Evolutionary conservation across 2,797 vertebrate genomes (phyloP), one percentile per base, ranked within the genome.

Genomic region (Enteromius thamalakanensis): DNA sequence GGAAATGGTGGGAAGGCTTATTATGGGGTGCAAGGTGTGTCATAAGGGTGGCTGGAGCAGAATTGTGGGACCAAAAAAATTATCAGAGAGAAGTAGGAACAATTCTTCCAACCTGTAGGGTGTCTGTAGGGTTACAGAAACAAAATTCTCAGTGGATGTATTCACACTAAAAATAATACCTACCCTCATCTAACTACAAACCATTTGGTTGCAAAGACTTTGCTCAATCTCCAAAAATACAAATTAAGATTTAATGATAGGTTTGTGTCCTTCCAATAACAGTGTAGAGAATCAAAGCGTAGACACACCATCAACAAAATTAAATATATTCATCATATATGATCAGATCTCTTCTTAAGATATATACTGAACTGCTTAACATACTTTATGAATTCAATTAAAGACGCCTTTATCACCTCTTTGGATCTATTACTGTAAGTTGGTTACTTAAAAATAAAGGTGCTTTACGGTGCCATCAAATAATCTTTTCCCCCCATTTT

Each of bases 1-100:
- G 82, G 29, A 78, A 70, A 83, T 78, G 53, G 72, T 2, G 37
- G 42, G 45, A 68, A 49, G 15, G 15, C 82, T 78, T 83, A 83
- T 70, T 49, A 70, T 71, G 40, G 51, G 65, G 26, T 64, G 42
- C 42, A 62, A 34, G 29, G 67, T 19, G 29, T 70, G 82, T 51
- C 29, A 45, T 23, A 49, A 71, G 74, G 40, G 53, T 1, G 0
- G 10, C n/a, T 51, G 67, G 55, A 47, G 74, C 47, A 60, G 51
- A 69, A 69, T 62, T 71, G 40, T 62, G 65, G 42, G n/a, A 55
- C 21, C n/a, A 76, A 37, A 37, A 6, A 37, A 37, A 37, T 37
- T 0, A 80, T 32, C 15, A 65, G 17, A 19, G 1, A 51, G 11
- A 15, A 65, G 19, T 6, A n/a, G 11, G 21, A 67, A 79, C 19